Evolutionary conservation across 53 echinoderm and acorn worm species (phyloP), one percentile per base, ranked within the genome.

Genomic region (Glandiceps talaboti): DNA sequence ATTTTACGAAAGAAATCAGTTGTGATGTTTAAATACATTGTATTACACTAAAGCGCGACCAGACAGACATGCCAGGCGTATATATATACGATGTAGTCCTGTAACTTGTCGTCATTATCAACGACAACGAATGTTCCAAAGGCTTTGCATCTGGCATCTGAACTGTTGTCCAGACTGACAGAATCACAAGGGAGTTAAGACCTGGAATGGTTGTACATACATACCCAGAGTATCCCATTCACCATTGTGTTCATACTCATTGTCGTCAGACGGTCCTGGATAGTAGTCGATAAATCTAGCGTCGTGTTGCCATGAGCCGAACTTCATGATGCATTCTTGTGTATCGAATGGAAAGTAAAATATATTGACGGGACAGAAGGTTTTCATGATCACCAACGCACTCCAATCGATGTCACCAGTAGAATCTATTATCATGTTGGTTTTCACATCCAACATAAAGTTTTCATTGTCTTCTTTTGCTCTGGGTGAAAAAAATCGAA

Each of bases 291-390:
- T 94, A 75, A 77, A 94, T 25, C 78, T 75, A 26, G 84, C 84
- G 31, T 99, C 99, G 79, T 99, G 93, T 79, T 99, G 99, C 99
- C 99, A 99, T n/a, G 99, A 99, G 1, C 99, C 99, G 79, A 99
- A 91, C 86, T 88, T 88, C 32, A 99, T 80, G 0, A 74, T 74
- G 73, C 99, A 99, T 75, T 86, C 76, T 88, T 99, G 99, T 29
- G 83, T 82, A 80, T 99, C 99, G 75, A 99, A 99, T 27, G 99
- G 99, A 77, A 93, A 99, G 81, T 76, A 86, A 79, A 93, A 91
- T 29, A 99, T 91, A 74, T 99, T 85, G 88, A 99, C 89, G 1
- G 45, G 80, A 78, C 99, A 99, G 31, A 91, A 88, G 74, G 91
- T 94, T 64, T 91, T 83, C 82, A 99, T 89, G 74, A 90, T 99